Evolutionary conservation across 92 coral and sea anemone genomes (phyloP).

Genomic region (Virgularia gustaviana): DNA sequence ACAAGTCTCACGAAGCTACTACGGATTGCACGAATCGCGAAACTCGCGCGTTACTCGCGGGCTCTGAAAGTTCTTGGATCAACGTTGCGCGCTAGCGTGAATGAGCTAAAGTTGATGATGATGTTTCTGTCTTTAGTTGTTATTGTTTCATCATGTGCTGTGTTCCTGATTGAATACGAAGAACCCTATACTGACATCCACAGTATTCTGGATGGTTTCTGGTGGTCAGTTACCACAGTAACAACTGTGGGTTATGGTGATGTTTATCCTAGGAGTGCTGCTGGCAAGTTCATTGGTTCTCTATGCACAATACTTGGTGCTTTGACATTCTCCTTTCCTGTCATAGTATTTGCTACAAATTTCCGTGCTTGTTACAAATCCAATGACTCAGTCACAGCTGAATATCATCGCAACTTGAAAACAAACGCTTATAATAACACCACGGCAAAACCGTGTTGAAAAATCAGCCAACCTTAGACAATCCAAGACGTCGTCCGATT

Average conservation of each 20-base stretch:
- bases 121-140: constrained; percentile 71
- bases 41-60: constrained; percentile 88
- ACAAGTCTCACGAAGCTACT: constrained; percentile 66
- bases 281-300: constrained; percentile 75
- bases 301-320: constrained; percentile 89
- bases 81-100: constrained; percentile 80
- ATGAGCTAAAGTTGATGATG: constrained; percentile 85
- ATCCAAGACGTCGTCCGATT: no score
- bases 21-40: constrained; percentile 76
- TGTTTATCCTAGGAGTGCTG: constrained; percentile 58
- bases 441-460: no score
- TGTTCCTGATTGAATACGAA: constrained; percentile 69
- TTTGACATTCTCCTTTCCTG: constrained; percentile 83
- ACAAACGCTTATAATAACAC: constrained; percentile 1
- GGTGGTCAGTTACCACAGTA: constrained; percentile 90
- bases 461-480: no score
- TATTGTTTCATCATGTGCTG: constrained; percentile 77
- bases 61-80: constrained; percentile 86
- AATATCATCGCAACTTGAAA: constrained; percentile 30
- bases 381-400: constrained; percentile 42
- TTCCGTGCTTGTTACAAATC: constrained; percentile 84
- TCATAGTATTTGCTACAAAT: constrained; percentile 87
- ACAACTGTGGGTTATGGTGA: constrained; percentile 94
- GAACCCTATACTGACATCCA: constrained; percentile 56
- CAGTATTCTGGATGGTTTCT: constrained; percentile 88